phyloP scores from a whole-genome alignment of 2,113 vertebrate species.

The Lampris megalopsis region DNA sequence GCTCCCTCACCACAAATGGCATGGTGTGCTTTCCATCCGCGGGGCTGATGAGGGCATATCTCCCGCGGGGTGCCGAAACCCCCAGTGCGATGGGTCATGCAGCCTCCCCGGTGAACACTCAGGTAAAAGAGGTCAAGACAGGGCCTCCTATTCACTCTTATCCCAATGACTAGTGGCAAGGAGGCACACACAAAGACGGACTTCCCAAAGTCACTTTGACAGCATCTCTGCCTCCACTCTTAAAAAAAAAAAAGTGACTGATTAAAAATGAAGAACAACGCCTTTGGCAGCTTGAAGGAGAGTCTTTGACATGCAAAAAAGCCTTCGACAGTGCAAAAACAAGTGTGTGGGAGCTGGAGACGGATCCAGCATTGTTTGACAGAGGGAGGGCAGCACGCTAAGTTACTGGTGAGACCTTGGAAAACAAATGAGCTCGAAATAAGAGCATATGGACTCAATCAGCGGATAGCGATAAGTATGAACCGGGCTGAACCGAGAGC shows the following conservation, averaged over 20 bases:
- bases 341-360: conserved; percentile 20
- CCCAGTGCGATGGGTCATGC: conserved; percentile 29
- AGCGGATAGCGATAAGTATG: conserved; percentile 40
- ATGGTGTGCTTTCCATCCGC: conserved; percentile 66
- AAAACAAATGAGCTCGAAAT: conserved; percentile 27
- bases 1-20: conserved; percentile 64
- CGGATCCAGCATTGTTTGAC: conserved; percentile 40
- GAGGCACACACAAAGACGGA: conserved; percentile 44
- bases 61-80: conserved; percentile 9
- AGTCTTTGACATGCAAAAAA: conserved; percentile 45
- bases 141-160: conserved; percentile 33
- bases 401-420: conserved; percentile 20
- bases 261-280: conserved; percentile 59
- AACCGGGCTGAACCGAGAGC: conserved; percentile 31
- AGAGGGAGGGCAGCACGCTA: conserved; percentile 20
- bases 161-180: conserved; percentile 18
- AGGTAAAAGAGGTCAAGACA: conserved; percentile 9
- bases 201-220: conserved; percentile 53
- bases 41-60: conserved; percentile 57
- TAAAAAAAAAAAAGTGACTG: conserved; percentile 35
- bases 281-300: conserved; percentile 42
- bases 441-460: conserved; percentile 60
- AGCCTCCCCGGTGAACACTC: conserved; percentile 22
- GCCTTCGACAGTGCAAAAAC: conserved; percentile 28
- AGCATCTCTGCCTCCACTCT: conserved; percentile 30